Conservation (phyloP, 2,797 vertebrate species). For the Cynopterus sphinx region DNA sequence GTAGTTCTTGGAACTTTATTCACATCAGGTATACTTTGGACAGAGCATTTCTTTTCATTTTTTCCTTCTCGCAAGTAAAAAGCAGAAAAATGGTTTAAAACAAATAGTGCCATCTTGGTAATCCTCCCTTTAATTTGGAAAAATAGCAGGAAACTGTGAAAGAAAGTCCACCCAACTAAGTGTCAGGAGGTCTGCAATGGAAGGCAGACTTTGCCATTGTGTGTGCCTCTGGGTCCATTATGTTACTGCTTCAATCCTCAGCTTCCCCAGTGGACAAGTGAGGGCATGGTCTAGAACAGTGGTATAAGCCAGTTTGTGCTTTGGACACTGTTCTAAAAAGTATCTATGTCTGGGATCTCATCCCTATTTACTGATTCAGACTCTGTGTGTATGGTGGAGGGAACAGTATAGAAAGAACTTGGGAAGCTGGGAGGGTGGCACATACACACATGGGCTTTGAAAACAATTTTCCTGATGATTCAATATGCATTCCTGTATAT, state of each 20-base stretch:
- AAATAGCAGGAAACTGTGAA: not conserved
- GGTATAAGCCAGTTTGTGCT: not conserved
- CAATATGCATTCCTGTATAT: not conserved
- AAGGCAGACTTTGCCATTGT: not conserved
- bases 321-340: not conserved
- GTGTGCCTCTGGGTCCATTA: not conserved
- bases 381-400: not conserved
- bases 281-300: not conserved
- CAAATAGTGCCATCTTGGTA: not conserved
- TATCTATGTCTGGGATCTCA: not conserved
- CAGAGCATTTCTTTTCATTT: not conserved
- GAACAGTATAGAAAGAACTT: not conserved
- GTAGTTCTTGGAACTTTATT: not conserved
- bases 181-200: too few species aligned
- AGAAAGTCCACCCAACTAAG: not conserved
- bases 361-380: not conserved
- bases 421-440: not conserved
- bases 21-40: not conserved
- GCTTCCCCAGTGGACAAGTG: not conserved
- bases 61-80: not conserved
- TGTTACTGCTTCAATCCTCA: not conserved
- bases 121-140: not conserved
- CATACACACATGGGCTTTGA: not conserved
- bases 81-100: slow-evolving; percentile 9
- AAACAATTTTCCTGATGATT: not conserved